A percentile compares a stretch with the other conserved stretches of the same genome.
Evolutionary conservation across 2,797 vertebrate genomes (phyloP).

Genomic region (Falco cherrug): DNA sequence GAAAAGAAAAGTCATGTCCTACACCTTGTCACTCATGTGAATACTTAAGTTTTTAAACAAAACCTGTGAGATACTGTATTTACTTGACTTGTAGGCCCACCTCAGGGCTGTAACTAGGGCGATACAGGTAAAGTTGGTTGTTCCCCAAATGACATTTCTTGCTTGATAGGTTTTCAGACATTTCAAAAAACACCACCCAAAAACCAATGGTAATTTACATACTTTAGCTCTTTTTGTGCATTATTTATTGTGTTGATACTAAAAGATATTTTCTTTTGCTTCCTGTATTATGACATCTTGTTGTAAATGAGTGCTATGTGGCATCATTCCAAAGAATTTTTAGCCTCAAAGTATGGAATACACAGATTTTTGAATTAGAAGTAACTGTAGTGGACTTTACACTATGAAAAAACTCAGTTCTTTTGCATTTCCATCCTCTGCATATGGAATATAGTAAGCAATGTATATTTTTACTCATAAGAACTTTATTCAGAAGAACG

Average conservation of each 20-base stretch:
- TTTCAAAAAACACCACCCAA: neutral
- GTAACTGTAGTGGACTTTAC: neutral
- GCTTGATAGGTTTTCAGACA: neutral
- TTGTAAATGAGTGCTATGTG: neutral
- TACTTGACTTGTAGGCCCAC: neutral
- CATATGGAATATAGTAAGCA: neutral
- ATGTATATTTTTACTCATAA: neutral
- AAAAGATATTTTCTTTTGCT: neutral
- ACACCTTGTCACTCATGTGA: accelerated
- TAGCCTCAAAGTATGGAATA: neutral
- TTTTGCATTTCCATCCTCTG: neutral
- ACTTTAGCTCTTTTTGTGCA: neutral
- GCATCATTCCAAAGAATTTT: neutral
- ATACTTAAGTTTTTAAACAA: neutral
- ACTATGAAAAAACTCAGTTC: neutral
- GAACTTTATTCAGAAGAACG: neutral
- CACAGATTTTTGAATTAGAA: neutral
- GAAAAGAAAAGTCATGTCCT: neutral
- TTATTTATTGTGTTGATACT: neutral
- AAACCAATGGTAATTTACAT: neutral
- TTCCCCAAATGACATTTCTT: neutral
- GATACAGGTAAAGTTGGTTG: neutral
- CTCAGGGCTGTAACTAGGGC: neutral
- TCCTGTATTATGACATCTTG: neutral
- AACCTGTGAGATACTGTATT: neutral